A percentile compares a stretch with the other conserved stretches of the same genome.
phyloP scores from a whole-genome alignment of 2,888 invertebrate genomes.

The Ramazzottius varieornatus region DNA sequence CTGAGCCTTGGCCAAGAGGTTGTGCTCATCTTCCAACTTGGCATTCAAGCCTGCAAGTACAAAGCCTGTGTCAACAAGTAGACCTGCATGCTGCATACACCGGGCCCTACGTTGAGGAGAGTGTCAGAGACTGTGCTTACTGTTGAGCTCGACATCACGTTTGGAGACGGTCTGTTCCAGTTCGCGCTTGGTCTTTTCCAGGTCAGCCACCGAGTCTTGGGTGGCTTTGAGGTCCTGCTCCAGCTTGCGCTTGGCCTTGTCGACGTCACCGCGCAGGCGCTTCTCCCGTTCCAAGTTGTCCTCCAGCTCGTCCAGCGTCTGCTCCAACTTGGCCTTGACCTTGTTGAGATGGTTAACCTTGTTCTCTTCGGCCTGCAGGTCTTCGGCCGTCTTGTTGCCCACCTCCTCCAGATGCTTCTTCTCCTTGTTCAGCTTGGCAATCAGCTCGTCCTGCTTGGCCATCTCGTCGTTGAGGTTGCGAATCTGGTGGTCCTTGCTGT shows the following conservation, averaged over 20 bases:
- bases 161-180: constrained; percentile 81
- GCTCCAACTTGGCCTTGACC: constrained; percentile 93
- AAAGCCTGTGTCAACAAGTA: too few relatives aligned
- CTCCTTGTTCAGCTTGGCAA: constrained; percentile 96
- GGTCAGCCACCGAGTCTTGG: constrained; percentile 83
- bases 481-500: constrained; percentile 94
- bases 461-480: constrained; percentile 94
- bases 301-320: constrained; percentile 89
- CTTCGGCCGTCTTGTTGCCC: constrained; percentile 25
- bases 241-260: constrained; percentile 92
- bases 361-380: constrained; percentile 61
- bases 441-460: constrained; percentile 95
- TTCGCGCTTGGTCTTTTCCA: constrained; percentile 93
- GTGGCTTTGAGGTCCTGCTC: constrained; percentile 97
- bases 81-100: too few relatives aligned
- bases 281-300: constrained; percentile 97
- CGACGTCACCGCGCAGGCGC: constrained; percentile 86
- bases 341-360: constrained; percentile 99
- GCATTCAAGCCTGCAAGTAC: constrained; percentile 73
- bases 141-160: constrained; percentile 94
- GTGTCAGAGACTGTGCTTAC: too few relatives aligned
- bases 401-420: constrained; percentile 90
- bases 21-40: constrained; percentile 91
- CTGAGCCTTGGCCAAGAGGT: constrained; percentile 79
- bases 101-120: too few relatives aligned